phyloP scores from a whole-genome alignment of 1,140 invertebrate species.

The Cotesia typhae region DNA sequence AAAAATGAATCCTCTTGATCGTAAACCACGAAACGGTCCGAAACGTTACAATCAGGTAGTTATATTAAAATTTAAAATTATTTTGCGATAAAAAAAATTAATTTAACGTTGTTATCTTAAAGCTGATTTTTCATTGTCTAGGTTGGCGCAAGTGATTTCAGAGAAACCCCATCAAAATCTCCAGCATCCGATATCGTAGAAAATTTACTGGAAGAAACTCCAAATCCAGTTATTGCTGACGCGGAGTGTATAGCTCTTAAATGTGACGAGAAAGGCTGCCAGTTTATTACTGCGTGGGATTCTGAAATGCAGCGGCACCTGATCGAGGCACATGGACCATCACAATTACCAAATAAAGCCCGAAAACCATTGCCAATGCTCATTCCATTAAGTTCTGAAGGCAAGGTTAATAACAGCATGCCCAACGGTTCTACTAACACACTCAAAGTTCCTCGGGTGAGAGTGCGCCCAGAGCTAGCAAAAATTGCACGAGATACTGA shows the following conservation, averaged over 20 bases:
- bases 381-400: slow-evolving; percentile 52
- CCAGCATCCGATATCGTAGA: slow-evolving; percentile 38
- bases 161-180: slow-evolving; percentile 43
- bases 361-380: slow-evolving; percentile 58
- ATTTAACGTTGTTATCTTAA: background rate
- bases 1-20: slow-evolving; percentile 61
- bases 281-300: slow-evolving; percentile 67
- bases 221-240: slow-evolving; percentile 44
- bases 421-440: slow-evolving; percentile 45
- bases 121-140: slow-evolving; percentile 23
- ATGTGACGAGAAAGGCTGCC: slow-evolving; percentile 64
- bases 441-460: slow-evolving; percentile 56
- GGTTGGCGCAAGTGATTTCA: slow-evolving; percentile 61
- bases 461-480: slow-evolving; percentile 59
- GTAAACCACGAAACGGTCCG: slow-evolving; percentile 63
- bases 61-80: background rate
- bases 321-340: slow-evolving; percentile 54
- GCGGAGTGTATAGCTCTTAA: slow-evolving; percentile 60
- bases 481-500: slow-evolving; percentile 69
- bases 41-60: slow-evolving; percentile 63
- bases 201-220: slow-evolving; percentile 40
- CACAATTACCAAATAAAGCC: slow-evolving; percentile 47
- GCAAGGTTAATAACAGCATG: slow-evolving; percentile 31
- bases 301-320: slow-evolving; percentile 65
- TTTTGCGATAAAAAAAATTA: background rate